A percentile compares a stretch with the other conserved stretches of the same genome.
phyloP scores from a whole-genome alignment of 2,797 vertebrate species.

The Trachops cirrhosus region DNA sequence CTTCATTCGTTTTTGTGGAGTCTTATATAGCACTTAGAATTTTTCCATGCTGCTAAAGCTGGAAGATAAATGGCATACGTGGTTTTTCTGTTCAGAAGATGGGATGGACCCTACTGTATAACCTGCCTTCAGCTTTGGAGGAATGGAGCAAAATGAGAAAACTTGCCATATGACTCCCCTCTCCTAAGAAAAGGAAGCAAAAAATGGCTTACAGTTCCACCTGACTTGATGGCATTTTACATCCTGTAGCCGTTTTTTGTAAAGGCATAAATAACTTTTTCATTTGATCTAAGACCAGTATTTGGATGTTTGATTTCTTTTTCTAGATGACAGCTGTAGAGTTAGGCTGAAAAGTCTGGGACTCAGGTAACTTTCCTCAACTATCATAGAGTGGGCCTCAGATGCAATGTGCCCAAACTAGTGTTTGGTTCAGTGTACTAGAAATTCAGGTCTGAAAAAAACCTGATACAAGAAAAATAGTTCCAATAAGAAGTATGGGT shows the following conservation, averaged over 20 bases:
- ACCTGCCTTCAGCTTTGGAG: constrained; percentile 28
- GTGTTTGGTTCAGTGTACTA: constrained; percentile 51
- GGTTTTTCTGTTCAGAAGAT: constrained; percentile 37
- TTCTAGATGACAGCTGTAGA: not conserved
- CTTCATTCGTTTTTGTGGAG: constrained; percentile 40
- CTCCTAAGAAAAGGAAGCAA: constrained; percentile 32
- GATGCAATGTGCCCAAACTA: not conserved
- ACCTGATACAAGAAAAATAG: constrained; percentile 16
- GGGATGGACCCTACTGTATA: constrained; percentile 5
- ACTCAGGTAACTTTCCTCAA: constrained; percentile 49
- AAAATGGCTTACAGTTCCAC: not conserved
- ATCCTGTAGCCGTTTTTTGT: constrained; percentile 58
- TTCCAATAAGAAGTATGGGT: not conserved
- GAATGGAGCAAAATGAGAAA: not conserved
- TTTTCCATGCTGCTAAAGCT: constrained; percentile 55
- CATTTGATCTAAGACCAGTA: constrained; percentile 52
- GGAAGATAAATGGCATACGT: constrained; percentile 29
- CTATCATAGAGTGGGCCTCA: constrained; percentile 18
- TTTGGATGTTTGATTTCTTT: constrained; percentile 47
- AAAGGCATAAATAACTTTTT: constrained; percentile 64
- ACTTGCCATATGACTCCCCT: not conserved
- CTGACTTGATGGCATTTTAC: constrained; percentile 43
- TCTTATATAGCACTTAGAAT: constrained; percentile 36
- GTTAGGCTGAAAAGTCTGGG: constrained; percentile 20
- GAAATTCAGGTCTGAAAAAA: constrained; percentile 52